Conservation (phyloP, 1,140 invertebrate genomes). For the Trichonephila clavata region DNA sequence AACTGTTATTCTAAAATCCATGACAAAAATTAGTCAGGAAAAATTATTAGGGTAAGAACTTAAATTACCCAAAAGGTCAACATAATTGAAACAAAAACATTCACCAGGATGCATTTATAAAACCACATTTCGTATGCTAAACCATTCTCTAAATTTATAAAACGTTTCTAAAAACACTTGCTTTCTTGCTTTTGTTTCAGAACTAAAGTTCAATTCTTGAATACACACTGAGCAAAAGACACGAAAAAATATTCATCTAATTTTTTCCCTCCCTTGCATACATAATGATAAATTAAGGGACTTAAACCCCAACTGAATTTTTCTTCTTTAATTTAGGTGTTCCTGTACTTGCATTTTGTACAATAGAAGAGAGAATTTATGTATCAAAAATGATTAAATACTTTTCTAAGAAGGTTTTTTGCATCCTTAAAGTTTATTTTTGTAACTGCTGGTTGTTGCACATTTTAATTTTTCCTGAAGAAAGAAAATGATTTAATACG, state of each 20-base stretch:
- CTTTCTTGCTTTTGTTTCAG: background rate
- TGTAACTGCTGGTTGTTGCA: background rate
- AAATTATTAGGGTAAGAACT: no score
- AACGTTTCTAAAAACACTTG: background rate
- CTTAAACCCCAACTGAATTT: background rate
- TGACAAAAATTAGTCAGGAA: no score
- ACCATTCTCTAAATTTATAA: background rate
- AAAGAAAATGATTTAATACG: background rate
- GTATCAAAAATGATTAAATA: background rate
- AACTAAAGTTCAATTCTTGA: background rate
- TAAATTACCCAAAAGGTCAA: slow-evolving; percentile 1
- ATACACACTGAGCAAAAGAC: background rate
- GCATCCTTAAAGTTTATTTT: background rate
- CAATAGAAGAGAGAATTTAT: background rate
- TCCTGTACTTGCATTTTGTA: background rate
- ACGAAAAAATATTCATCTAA: background rate
- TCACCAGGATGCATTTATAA: background rate
- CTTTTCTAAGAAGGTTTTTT: background rate
- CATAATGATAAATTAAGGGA: slow-evolving; percentile 39
- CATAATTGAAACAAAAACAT: slow-evolving; percentile 48
- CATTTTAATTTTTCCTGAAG: background rate
- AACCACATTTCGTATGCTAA: slow-evolving; percentile 38
- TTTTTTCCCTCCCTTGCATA: background rate
- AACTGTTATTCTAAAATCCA: no score
- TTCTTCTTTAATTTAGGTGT: background rate